phyloP scores from a whole-genome alignment of 2,888 invertebrate genomes.

The Ophraella communa region DNA sequence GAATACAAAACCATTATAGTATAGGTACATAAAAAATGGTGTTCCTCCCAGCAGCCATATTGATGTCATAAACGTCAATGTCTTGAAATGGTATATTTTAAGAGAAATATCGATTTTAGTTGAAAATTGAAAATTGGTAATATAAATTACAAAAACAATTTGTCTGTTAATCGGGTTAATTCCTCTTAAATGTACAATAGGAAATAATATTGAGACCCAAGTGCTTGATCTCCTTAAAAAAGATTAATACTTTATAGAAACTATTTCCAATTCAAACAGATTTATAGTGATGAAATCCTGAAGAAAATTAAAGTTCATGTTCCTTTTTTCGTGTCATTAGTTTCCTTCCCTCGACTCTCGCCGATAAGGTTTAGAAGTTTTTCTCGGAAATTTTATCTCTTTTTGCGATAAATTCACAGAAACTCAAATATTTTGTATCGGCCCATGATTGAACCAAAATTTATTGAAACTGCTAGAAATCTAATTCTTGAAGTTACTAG shows the following conservation, averaged over 20 bases:
- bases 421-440: conserved; percentile 43
- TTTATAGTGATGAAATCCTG: conserved; percentile 59
- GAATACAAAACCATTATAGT: too few relatives aligned
- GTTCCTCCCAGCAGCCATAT: too few relatives aligned
- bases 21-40: too few relatives aligned
- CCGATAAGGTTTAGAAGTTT: conserved; percentile 42
- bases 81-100: too few relatives aligned
- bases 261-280: conserved; percentile 55
- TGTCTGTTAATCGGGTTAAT: too few relatives aligned
- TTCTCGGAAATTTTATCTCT: conserved; percentile 35
- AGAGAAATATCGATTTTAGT: too few relatives aligned
- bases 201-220: conserved; percentile 1
- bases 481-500: conserved; percentile 33
- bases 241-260: conserved; percentile 52
- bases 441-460: conserved; percentile 39
- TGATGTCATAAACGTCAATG: too few relatives aligned
- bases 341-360: conserved; percentile 40
- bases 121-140: too few relatives aligned
- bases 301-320: conserved; percentile 57
- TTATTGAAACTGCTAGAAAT: conserved; percentile 37
- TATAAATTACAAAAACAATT: too few relatives aligned
- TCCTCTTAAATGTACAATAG: too few relatives aligned
- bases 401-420: conserved; percentile 38
- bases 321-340: conserved; percentile 49
- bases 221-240: conserved; percentile 25